Conservation (phyloP, 2,113 vertebrate genomes). For the Crotophaga sulcirostris region DNA sequence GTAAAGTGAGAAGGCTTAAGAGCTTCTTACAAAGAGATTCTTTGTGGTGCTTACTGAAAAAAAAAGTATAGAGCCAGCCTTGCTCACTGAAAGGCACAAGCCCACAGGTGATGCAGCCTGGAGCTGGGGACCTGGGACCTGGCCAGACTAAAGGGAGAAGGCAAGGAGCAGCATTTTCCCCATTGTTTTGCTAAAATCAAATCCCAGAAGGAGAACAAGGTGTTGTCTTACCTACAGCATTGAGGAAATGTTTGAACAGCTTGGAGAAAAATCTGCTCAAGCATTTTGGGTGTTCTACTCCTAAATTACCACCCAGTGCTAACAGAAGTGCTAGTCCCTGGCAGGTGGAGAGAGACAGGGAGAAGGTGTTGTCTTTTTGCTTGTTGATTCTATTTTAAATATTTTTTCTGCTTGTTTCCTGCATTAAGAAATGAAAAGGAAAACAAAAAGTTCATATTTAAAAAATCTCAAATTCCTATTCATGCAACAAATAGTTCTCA, state of each 20-base stretch:
- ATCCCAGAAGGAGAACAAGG: not conserved
- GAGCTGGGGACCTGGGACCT: not conserved
- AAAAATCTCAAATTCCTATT: not conserved
- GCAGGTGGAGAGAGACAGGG: not conserved
- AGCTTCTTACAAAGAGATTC: not conserved
- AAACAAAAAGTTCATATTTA: not conserved
- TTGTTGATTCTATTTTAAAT: not conserved
- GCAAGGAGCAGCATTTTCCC: not conserved
- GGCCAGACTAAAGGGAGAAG: not conserved
- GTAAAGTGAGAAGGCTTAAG: not conserved
- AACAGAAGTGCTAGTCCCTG: not conserved
- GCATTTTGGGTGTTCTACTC: not conserved
- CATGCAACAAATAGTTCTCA: not conserved
- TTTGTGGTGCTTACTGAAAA: not conserved
- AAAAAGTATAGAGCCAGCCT: not conserved
- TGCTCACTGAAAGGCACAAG: fast-evolving
- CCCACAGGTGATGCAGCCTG: fast-evolving
- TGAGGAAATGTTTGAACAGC: not conserved
- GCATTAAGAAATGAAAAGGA: not conserved
- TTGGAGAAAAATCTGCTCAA: not conserved
- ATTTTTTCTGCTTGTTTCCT: not conserved
- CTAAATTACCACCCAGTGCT: not conserved
- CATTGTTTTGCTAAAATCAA: not conserved
- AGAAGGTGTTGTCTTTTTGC: not conserved
- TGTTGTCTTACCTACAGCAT: not conserved